Base-by-base conservation (phyloP, 1,140 invertebrate species). In the Vanessa tameamea region DNA sequence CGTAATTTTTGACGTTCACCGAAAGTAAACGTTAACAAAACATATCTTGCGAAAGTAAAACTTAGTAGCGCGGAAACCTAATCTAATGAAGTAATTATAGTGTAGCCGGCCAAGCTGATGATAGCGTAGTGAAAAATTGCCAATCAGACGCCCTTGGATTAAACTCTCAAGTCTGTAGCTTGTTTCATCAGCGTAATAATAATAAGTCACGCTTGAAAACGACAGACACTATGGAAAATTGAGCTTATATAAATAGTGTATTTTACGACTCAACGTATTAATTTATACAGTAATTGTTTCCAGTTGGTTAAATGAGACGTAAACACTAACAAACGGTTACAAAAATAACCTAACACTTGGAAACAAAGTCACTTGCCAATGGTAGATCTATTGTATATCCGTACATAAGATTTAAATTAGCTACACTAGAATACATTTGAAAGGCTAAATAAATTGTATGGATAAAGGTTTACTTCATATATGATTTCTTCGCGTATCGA, bases 41-140 rank as follows among this genome's bases (percentile, higher is more conserved):
- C 53, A 57, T 20, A 20, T 23, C 12, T 55, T n/a, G 26, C 12
- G 50, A 55, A 20, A 43, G 16, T 26, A 47, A 23, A 59, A 65
- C 51, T 72, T 57, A 9, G 59, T 55, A 51, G 16, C 71, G 61
- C 64, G 71, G 64, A 67, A 61, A 68, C 11, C 64, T 53, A 64
- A 51, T 75, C 55, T 67, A 69, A 69, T 47, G 14, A 69, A 69
- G 75, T 64, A 76, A 72, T 72, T 72, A 76, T 14, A 61, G 55
- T 26, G 48, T 50, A 31, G 43, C 66, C 57, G 37, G 50, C 48
- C 74, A 53, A 73, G 69, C 61, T 47, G 26, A 69, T 76, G 73
- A 69, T 73, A 74, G 64, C 47, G 50, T 69, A 72, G 69, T 72
- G 69, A 76, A 79, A 79, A 79, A 79, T 79, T 76, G 74, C 63